Base-by-base conservation (phyloP, 2,113 vertebrate genomes). In the Ammodytes dubius region DNA sequence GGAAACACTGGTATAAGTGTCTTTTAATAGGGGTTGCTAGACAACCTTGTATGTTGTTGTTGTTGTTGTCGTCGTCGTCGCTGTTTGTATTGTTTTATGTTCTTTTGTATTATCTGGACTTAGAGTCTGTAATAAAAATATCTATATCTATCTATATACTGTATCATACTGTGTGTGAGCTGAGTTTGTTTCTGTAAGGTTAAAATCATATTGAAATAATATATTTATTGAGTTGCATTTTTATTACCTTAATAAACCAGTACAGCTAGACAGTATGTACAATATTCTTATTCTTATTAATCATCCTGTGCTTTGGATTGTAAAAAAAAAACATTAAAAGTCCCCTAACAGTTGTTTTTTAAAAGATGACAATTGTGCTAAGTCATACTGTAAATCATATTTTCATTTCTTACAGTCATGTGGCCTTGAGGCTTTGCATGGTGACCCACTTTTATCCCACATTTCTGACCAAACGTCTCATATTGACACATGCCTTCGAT, bases 341-440 rank as follows among this genome's bases (percentile, higher is more conserved):
- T 37, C 6, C 7, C 17, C 27, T 61, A 4, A 61, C 17, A 4
- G 1, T 65, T 79, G 0, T 65, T 76, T 67, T 40, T 46, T 15
- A 68, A 12, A 35, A 61, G 3, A 35, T 2, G 8, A 27, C 2
- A 52, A 58, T 58, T 83, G 69, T 82, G 72, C 54, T 0, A 27
- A 83, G 77, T 88, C 76, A 89, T 76, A 6, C 27, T 50, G 64
- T 64, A 66, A 50, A 0, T 37, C 40, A 53, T 59, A 0, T 8
- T 46, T 54, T 65, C 6, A 71, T 43, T 15, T 68, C 17, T 61
- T 10, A 13, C 12, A 43, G 69, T 88, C 88, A 90, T 82, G 72
- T 67, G 87, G 19, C 6, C n/a, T 59, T 37, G 7, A 66, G 53
- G 47, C 19, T 74, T 68, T 8, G 40, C 27, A 54, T 73, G n/a